Percentiles rank a stretch among this genome's conserved stretches.
phyloP scores from a whole-genome alignment of 2,113 vertebrate genomes.

The Dipodomys merriami region DNA sequence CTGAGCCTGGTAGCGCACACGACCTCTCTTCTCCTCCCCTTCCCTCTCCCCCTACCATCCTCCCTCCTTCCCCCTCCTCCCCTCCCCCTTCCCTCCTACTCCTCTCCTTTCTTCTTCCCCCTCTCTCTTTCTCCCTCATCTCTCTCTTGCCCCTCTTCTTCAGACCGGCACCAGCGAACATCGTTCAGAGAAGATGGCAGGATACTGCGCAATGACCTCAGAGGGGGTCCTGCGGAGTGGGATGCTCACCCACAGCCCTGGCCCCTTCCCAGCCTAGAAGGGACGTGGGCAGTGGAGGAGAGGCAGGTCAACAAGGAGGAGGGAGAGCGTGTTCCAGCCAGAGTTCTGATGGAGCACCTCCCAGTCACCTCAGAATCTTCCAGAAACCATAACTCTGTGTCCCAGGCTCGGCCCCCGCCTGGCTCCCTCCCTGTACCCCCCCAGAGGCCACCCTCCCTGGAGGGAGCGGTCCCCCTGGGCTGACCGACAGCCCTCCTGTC shows the following conservation, averaged over 20 bases:
- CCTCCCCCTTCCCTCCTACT: too few species aligned
- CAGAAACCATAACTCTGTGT: too few species aligned
- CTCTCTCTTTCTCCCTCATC: too few species aligned
- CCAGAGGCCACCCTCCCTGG: too few species aligned
- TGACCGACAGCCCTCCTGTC: not conserved
- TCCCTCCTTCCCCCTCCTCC: too few species aligned
- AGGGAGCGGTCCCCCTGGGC: not conserved
- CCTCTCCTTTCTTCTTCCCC: too few species aligned
- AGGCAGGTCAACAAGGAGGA: not conserved
- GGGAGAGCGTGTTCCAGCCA: fast-evolving
- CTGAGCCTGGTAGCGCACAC: not conserved
- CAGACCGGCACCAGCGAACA: too few species aligned
- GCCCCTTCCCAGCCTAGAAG: not conserved
- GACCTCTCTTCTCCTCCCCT: fast-evolving
- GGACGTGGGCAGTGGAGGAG: not conserved
- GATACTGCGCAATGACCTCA: not conserved
- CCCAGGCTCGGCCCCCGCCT: not conserved
- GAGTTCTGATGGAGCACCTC: fast-evolving
- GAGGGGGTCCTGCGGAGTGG: too few species aligned
- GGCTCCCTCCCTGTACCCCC: not conserved
- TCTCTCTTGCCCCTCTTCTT: too few species aligned
- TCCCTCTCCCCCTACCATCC: too few species aligned
- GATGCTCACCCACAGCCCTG: not conserved
- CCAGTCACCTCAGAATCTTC: not conserved
- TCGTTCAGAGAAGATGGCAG: not conserved